Base-by-base conservation (phyloP, 1,140 invertebrate species). In the Meloidogyne floridensis region DNA sequence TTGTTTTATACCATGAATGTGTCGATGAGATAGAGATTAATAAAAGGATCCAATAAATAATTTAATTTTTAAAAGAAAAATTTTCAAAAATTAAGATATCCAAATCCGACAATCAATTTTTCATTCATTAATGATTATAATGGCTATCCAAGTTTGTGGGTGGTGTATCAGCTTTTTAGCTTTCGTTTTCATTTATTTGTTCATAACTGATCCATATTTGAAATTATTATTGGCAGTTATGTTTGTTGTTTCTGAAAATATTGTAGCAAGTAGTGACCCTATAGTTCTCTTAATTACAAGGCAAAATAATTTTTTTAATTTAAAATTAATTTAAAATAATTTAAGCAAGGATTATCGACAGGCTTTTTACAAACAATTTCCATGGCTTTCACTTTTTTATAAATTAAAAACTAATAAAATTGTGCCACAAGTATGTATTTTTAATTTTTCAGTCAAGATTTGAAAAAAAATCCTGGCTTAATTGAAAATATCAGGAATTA, bases 111-210 rank as follows among this genome's bases (percentile, higher is more conserved):
- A 65, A 8, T 6, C 59, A 4, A 65, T 65, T n/a, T 65, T 65
- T 18, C 15, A 65, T 65, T 65, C 59, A 65, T 65, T 65, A 65
- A 65, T 65, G 15, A 65, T 65, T n/a, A 65, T 65, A 65, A 65
- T 65, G 59, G 0, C n/a, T n/a, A 65, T 65, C 7, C 59, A 65
- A 65, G 59, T 65, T 2, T 65, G n/a, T 65, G 59, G 59, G 5
- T 65, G 59, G 59, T 13, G 10, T 65, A 65, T 65, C 4, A 65
- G 59, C n/a, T 2, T n/a, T 65, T 65, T 65, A 8, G 59, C 59
- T 3, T 65, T 65, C 18, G 15, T n/a, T 65, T 8, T 65, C 1
- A 65, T 65, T 18, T 65, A n/a, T 65, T 65, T n/a, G 1, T 65
- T 65, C 0, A 3, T 65, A 65, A 65, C n/a, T 11, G 59, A 65